phyloP scores from a whole-genome alignment of 2,797 vertebrate genomes.

The Myotis findleyi region DNA sequence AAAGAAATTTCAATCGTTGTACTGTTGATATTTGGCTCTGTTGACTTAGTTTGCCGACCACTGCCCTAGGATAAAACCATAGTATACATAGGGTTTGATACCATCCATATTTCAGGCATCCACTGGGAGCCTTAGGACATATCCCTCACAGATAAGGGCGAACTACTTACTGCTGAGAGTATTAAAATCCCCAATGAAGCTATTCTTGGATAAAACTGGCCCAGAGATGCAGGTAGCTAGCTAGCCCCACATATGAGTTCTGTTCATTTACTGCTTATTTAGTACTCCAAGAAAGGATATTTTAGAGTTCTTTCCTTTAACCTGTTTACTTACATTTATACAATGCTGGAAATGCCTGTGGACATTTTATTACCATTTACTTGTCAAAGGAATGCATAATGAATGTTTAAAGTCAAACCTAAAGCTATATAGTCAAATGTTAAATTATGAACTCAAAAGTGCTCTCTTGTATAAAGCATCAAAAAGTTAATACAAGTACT shows the following conservation, averaged over 20 bases:
- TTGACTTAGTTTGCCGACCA: no score
- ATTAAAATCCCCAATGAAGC: neutral
- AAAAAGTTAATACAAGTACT: slow-evolving; percentile 81
- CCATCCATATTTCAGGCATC: neutral
- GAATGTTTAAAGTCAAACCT: slow-evolving; percentile 24
- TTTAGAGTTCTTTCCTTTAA: neutral
- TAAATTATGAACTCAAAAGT: slow-evolving; percentile 56
- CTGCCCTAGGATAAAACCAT: neutral
- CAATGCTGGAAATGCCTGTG: slow-evolving; percentile 26
- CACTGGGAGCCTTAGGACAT: neutral
- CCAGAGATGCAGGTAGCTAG: neutral
- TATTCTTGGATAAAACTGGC: neutral
- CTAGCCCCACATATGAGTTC: neutral
- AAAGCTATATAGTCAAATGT: slow-evolving; percentile 49
- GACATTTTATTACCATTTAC: slow-evolving; percentile 44
- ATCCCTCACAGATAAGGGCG: neutral
- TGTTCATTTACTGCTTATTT: slow-evolving; percentile 33
- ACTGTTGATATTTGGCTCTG: no score
- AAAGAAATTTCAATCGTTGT: no score
- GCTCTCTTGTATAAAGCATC: slow-evolving; percentile 57
- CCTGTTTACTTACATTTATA: neutral
- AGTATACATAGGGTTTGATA: neutral
- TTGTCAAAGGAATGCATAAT: slow-evolving; percentile 48
- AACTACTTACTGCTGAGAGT: neutral
- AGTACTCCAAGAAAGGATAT: neutral